A percentile compares a stretch with the other conserved stretches of the same genome.
Conservation (phyloP, 2,888 invertebrate species). For the Reticulitermes lucifugus region DNA sequence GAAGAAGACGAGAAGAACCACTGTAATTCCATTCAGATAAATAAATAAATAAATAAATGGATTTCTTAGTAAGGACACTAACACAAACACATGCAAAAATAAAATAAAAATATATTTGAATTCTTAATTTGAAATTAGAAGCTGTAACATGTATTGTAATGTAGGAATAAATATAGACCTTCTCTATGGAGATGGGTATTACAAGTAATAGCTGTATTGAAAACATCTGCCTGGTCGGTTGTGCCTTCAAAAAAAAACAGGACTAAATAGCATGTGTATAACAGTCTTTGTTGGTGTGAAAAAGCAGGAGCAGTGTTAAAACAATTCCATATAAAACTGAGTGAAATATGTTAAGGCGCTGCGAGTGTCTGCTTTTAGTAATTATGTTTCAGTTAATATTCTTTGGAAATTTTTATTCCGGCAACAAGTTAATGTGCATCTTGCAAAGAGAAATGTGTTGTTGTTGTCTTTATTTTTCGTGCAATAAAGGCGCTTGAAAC, state of each 20-base stretch:
- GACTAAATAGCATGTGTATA: too few relatives aligned
- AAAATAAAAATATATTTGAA: neutral
- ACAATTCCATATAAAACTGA: too few relatives aligned
- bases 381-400: too few relatives aligned
- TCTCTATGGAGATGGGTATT: neutral
- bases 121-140: neutral
- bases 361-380: too few relatives aligned
- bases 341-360: too few relatives aligned
- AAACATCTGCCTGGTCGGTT: neutral
- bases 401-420: too few relatives aligned
- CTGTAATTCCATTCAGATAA: neutral
- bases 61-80: neutral
- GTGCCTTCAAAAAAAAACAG: neutral
- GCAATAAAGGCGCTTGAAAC: neutral
- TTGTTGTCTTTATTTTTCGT: neutral
- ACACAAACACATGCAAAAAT: slow-evolving; percentile 1
- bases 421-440: too few relatives aligned
- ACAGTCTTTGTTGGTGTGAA: too few relatives aligned
- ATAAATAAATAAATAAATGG: slow-evolving; percentile 25
- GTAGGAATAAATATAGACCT: neutral
- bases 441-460: too few relatives aligned
- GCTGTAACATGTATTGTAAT: neutral
- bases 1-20: neutral
- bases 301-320: too few relatives aligned
- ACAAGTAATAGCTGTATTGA: neutral